Conservation (phyloP, 2,888 invertebrate species). For the Hirtodrosophila trivittata region DNA sequence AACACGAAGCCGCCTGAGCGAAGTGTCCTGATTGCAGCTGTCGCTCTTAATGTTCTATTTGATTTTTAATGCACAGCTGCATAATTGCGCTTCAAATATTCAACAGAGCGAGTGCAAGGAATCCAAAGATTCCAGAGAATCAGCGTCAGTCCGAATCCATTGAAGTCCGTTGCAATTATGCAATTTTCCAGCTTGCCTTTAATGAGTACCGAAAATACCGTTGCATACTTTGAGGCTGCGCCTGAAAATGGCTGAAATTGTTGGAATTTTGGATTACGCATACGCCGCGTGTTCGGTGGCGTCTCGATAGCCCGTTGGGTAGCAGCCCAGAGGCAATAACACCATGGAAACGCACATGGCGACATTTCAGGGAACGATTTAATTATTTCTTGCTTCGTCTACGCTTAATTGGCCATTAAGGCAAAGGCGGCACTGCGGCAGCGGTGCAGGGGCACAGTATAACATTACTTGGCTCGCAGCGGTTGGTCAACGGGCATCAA, state of each 20-base stretch:
- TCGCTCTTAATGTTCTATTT: conserved; percentile 69
- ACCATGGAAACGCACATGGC: conserved; percentile 71
- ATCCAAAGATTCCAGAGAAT: background rate
- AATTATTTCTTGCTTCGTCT: conserved; percentile 83
- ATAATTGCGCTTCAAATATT: conserved; percentile 74
- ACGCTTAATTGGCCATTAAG: conserved; percentile 84
- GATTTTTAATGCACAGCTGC: conserved; percentile 74
- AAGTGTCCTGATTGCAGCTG: conserved; percentile 71
- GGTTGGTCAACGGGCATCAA: conserved; percentile 61
- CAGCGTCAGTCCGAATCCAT: too few species aligned
- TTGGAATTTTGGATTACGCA: conserved; percentile 63
- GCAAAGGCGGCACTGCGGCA: conserved; percentile 11
- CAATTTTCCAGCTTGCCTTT: conserved; percentile 29
- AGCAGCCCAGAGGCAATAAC: conserved; percentile 20
- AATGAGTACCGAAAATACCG: conserved; percentile 19
- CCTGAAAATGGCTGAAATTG: conserved; percentile 55
- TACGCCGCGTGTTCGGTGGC: conserved; percentile 37
- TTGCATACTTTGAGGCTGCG: conserved; percentile 55
- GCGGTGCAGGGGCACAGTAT: conserved; percentile 1
- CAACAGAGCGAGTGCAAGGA: conserved; percentile 29
- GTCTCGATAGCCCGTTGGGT: background rate
- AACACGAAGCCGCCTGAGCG: conserved; percentile 7
- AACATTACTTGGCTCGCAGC: conserved; percentile 63
- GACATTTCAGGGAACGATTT: conserved; percentile 67
- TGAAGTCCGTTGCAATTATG: conserved; percentile 28